These are phyloP conservation scores for Girardia tigrina DNA, from an alignment of 2,888 invertebrate species.

Conservation along the genomic window DNA sequence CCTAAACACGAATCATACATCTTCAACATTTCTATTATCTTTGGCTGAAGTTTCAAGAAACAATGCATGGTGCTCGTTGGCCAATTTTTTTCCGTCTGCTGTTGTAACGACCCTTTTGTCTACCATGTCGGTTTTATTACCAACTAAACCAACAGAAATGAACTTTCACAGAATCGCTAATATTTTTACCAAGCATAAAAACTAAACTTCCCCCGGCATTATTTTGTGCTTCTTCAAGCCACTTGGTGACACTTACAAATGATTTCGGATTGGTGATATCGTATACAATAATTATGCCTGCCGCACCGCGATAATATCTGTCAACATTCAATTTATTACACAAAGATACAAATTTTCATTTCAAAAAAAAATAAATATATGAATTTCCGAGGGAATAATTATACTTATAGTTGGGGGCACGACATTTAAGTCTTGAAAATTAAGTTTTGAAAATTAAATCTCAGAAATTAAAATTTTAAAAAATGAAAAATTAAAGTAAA, in stretches of 20 bases:
- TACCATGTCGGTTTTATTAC: constrained; percentile 50
- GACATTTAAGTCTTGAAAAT: too few species aligned
- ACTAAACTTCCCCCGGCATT: constrained; percentile 80
- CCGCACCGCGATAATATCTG: constrained; percentile 88
- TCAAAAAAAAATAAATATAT: too few species aligned
- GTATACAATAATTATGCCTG: constrained; percentile 97
- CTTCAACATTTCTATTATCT: constrained; percentile 95
- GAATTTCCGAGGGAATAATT: too few species aligned
- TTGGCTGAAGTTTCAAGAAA: constrained; percentile 96
- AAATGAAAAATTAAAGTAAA: too few species aligned
- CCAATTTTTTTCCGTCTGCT: constrained; percentile 88
- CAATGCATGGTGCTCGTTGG: constrained; percentile 88
- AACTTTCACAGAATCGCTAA: not conserved
- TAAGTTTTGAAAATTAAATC: too few species aligned
- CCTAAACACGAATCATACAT: too few species aligned
- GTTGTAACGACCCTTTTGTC: constrained; percentile 75
- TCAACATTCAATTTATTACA: too few species aligned
- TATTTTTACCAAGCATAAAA: constrained; percentile 26
- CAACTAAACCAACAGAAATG: constrained; percentile 42
- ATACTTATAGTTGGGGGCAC: too few species aligned
- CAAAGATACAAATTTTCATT: too few species aligned
- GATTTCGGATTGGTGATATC: constrained; percentile 97
- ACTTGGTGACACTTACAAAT: constrained; percentile 94
- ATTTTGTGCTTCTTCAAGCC: constrained; percentile 97
- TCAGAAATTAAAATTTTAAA: too few species aligned